Evolutionary conservation across 2,797 vertebrate species (phyloP).

Genomic region (Myoxocephalus aenaeus): DNA sequence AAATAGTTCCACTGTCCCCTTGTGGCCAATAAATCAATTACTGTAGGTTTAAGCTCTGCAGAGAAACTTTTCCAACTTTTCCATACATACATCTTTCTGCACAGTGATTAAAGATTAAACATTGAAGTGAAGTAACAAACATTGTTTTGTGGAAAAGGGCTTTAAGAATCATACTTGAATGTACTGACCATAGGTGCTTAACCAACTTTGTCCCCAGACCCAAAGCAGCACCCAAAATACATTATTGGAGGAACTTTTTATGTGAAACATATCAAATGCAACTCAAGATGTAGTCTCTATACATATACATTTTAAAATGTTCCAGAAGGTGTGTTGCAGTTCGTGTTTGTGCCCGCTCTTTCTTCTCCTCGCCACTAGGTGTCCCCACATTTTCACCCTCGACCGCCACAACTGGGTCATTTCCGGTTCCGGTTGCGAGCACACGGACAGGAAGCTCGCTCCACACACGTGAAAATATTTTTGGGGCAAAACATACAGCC

Average conservation of each 20-base stretch:
- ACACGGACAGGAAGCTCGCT: accelerated
- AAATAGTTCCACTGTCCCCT: neutral
- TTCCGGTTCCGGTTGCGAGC: slow-evolving; percentile 37
- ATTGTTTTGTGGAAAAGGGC: neutral
- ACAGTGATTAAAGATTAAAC: neutral
- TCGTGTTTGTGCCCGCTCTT: neutral
- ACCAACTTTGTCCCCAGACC: neutral
- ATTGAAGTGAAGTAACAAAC: neutral
- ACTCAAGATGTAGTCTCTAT: neutral
- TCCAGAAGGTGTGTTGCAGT: neutral
- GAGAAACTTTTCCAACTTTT: neutral
- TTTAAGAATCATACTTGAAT: neutral
- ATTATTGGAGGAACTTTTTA: neutral
- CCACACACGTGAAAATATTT: slow-evolving; percentile 48
- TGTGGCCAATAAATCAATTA: neutral
- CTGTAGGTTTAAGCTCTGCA: neutral
- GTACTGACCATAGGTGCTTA: neutral
- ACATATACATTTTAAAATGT: neutral
- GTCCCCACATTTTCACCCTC: neutral
- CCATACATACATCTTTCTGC: neutral
- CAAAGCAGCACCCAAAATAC: neutral
- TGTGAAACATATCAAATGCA: neutral
- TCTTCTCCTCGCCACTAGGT: slow-evolving; percentile 59
- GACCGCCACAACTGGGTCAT: neutral
- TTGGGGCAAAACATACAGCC: slow-evolving; percentile 37